Conservation (phyloP, 2,888 invertebrate species). For the Nineta flava region DNA sequence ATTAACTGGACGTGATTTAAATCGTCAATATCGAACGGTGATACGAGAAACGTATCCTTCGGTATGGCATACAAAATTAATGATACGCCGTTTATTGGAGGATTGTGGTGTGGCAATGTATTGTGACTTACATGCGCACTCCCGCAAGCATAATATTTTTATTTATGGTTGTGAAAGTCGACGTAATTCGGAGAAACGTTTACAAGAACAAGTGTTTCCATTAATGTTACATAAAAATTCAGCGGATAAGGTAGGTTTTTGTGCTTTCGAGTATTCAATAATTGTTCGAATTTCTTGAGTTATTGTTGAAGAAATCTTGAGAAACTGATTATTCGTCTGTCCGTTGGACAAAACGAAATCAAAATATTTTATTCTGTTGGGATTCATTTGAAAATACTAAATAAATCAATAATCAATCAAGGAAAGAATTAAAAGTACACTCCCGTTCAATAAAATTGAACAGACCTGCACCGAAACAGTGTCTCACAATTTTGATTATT, state of each 20-base stretch:
- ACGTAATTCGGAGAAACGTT: conserved; percentile 55
- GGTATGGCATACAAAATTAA: conserved; percentile 85
- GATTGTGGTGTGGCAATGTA: conserved; percentile 83
- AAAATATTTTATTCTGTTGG: too few species aligned
- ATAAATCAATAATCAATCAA: too few species aligned
- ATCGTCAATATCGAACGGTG: conserved; percentile 86
- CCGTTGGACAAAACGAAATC: too few species aligned
- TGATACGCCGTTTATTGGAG: conserved; percentile 74
- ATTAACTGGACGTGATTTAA: conserved; percentile 82
- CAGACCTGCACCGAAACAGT: too few species aligned
- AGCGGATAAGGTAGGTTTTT: conserved; percentile 55
- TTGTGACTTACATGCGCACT: conserved; percentile 90
- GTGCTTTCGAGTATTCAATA: background rate
- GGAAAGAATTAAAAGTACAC: too few species aligned
- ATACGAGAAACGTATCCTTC: conserved; percentile 85
- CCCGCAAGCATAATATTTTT: conserved; percentile 87
- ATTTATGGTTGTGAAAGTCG: conserved; percentile 90
- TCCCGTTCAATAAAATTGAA: too few species aligned
- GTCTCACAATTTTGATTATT: too few species aligned
- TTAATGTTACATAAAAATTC: conserved; percentile 86
- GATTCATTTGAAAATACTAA: too few species aligned
- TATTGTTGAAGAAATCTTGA: background rate
- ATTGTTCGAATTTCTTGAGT: background rate
- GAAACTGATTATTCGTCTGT: too few species aligned
- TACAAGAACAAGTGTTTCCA: conserved; percentile 88